Evolutionary conservation across 2,888 invertebrate genomes (phyloP), one percentile per base, ranked within the genome.

Genomic region (Coecobrya sp.): DNA sequence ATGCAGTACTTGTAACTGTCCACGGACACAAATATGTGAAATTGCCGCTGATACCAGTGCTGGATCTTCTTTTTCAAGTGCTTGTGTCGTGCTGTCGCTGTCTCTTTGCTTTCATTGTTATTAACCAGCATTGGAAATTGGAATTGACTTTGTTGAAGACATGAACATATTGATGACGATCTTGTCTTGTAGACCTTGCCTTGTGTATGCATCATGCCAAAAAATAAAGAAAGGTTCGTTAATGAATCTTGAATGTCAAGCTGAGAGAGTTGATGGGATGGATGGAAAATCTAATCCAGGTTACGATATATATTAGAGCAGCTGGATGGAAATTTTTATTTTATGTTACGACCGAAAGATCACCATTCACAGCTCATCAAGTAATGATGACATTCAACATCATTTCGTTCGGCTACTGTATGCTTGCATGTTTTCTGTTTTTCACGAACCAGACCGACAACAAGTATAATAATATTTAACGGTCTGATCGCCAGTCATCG

Each of bases 231-330:
- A 27, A 87, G 19, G 55, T n/a, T 68, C 70, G 49, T 89, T 89
- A 89, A 89, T 89, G 82, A 89, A 81, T 89, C 68, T 68, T 82
- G 89, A 82, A 36, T 84, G 55, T 70, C 70, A 82, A 82, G 81
- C 89, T 84, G 84, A 49, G 84, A 16, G 13, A 55, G n/a, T 16
- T 59, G 25, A 0, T 49, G 59, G 42, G 1, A 0, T 59, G 36
- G 36, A 36, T 59, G 13, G 22, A 22, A 62, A 1, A 25, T 84
- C 42, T 19, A 62, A 79, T 79, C 62, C 79, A 62, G 49, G 36
- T 79, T n/a, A 19, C 13, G 19, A 1, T 11, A 36, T 3, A 36
- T 0, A 65, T 25, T 25, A 36, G 70, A 65, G 79, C 88, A 88
- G 88, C 88, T 81, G 88, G 88, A 81, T 62, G 36, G 62, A 59